phyloP scores from a whole-genome alignment of 1,140 invertebrate genomes.

The Zaprionus ornatus region DNA sequence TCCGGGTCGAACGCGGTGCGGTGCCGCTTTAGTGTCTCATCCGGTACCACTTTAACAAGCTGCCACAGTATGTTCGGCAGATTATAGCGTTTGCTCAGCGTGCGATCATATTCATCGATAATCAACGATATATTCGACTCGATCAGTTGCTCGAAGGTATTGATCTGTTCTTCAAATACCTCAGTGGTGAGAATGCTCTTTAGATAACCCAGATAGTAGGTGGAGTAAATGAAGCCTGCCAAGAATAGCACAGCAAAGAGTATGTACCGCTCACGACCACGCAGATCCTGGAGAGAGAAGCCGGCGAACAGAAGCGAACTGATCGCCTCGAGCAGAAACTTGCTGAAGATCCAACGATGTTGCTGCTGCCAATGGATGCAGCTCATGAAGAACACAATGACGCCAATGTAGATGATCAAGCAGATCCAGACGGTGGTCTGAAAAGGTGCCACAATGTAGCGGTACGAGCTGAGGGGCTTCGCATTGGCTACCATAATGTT shows the following conservation, averaged over 20 bases:
- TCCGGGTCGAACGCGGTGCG: slow-evolving; percentile 49
- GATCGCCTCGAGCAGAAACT: slow-evolving; percentile 59
- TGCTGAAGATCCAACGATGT: slow-evolving; percentile 54
- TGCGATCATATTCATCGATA: slow-evolving; percentile 53
- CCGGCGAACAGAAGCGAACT: slow-evolving; percentile 51
- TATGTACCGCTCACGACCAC: slow-evolving; percentile 48
- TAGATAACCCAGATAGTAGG: slow-evolving; percentile 54
- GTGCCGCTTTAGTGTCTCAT: slow-evolving; percentile 32
- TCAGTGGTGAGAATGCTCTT: slow-evolving; percentile 70
- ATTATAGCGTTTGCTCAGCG: slow-evolving; percentile 32
- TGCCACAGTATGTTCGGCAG: slow-evolving; percentile 49
- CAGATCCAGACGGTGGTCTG: slow-evolving; percentile 51
- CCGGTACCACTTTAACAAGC: slow-evolving; percentile 37
- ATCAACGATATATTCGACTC: slow-evolving; percentile 50
- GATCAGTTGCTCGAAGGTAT: slow-evolving; percentile 54
- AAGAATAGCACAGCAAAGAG: slow-evolving; percentile 57
- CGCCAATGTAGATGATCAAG: slow-evolving; percentile 33
- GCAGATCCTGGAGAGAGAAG: slow-evolving; percentile 36
- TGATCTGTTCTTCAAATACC: slow-evolving; percentile 57
- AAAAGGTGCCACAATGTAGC: slow-evolving; percentile 57
- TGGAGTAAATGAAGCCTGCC: slow-evolving; percentile 61
- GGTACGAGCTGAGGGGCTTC: slow-evolving; percentile 46
- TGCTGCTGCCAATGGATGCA: slow-evolving; percentile 46
- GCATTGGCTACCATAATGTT: slow-evolving; percentile 60
- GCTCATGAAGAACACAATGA: slow-evolving; percentile 57